Conservation (phyloP, 2,113 vertebrate genomes). For the Limnothrissa miodon region DNA sequence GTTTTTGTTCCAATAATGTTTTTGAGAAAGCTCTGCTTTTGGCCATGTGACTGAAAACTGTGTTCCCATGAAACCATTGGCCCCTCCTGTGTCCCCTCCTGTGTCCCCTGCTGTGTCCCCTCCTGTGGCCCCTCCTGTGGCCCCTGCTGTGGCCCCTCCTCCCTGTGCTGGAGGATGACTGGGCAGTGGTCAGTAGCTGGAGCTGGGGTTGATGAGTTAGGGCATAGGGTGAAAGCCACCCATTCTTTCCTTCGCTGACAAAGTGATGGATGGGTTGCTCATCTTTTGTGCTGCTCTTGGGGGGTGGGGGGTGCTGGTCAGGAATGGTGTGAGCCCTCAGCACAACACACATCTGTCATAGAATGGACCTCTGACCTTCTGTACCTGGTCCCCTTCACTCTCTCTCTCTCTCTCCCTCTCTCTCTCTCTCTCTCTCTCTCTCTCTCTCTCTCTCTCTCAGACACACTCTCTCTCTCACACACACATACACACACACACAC, state of each 20-base stretch:
- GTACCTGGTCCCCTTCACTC: not conserved
- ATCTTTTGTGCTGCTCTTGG: conserved; percentile 50
- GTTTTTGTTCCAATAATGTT: conserved; percentile 49
- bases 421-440: no score
- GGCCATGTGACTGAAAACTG: conserved; percentile 52
- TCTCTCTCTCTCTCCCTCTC: no score
- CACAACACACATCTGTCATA: not conserved
- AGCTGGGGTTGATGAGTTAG: not conserved
- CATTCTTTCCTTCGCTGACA: conserved; percentile 58
- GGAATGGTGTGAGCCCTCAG: not conserved
- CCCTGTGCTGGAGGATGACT: conserved; percentile 49
- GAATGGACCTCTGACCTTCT: conserved; percentile 2
- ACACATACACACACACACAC: conserved; percentile 13
- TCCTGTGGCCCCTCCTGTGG: conserved; percentile 44
- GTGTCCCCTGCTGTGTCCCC: conserved; percentile 41
- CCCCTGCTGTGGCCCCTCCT: conserved; percentile 43
- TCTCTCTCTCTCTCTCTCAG: no score
- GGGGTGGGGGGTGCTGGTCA: not conserved
- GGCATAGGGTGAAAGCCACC: conserved; percentile 2
- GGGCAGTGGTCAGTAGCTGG: conserved; percentile 53
- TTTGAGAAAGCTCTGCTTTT: conserved; percentile 51
- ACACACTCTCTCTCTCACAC: no score
- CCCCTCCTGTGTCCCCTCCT: conserved; percentile 43
- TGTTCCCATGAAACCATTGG: conserved; percentile 7
- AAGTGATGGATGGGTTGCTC: conserved; percentile 65